These are phyloP conservation scores for Dryobates pubescens DNA, from an alignment of 2,797 vertebrate genomes.

Conservation along the genomic window DNA sequence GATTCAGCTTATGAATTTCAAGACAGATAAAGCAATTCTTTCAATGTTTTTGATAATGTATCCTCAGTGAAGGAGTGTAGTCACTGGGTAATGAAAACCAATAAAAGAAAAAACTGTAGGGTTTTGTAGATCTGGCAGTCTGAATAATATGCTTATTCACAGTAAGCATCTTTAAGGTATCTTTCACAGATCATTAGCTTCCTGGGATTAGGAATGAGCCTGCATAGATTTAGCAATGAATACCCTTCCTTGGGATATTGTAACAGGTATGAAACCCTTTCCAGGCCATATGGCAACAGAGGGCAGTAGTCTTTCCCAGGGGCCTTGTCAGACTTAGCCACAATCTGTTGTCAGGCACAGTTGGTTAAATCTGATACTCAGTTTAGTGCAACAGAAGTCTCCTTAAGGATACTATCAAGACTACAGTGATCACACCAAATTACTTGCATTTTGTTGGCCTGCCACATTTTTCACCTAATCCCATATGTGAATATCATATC, in stretches of 20 bases:
- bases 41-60: slow-evolving; percentile 40
- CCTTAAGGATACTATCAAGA: slow-evolving; percentile 56
- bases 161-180: slow-evolving; percentile 67
- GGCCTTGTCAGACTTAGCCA: slow-evolving; percentile 77
- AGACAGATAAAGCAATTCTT: slow-evolving; percentile 43
- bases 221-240: slow-evolving; percentile 65
- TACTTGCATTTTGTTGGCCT: slow-evolving; percentile 21
- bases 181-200: slow-evolving; percentile 76
- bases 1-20: slow-evolving; percentile 26
- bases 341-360: slow-evolving; percentile 79
- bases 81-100: slow-evolving; percentile 41
- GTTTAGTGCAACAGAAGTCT: slow-evolving; percentile 67
- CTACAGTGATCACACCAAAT: background rate
- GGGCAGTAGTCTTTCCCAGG: slow-evolving; percentile 68
- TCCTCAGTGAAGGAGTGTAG: slow-evolving; percentile 28
- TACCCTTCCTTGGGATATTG: slow-evolving; percentile 62
- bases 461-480: background rate
- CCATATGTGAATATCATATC: background rate
- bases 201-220: slow-evolving; percentile 71
- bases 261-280: slow-evolving; percentile 69
- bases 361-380: slow-evolving; percentile 79
- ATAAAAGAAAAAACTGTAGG: background rate
- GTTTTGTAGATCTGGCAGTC: background rate
- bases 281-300: slow-evolving; percentile 76
- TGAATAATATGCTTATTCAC: slow-evolving; percentile 61